Conservation (phyloP, 2,888 invertebrate species). For the Drosophila yooni region DNA sequence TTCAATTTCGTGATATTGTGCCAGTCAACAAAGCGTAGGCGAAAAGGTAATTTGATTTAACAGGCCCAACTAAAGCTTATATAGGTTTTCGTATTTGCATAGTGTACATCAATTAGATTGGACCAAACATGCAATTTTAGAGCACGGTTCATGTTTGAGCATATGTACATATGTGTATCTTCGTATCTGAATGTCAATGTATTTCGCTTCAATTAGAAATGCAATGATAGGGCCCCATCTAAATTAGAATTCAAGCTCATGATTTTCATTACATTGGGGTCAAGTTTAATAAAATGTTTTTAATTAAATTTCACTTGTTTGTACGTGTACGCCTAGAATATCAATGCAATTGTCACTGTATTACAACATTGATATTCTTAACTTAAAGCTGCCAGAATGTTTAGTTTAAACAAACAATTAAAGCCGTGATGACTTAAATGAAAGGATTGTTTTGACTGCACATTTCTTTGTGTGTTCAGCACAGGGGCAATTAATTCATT, state of each 20-base stretch:
- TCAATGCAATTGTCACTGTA: neutral
- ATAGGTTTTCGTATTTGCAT: conserved; percentile 46
- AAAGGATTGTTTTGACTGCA: conserved; percentile 6
- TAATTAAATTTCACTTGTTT: neutral
- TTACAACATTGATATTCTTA: neutral
- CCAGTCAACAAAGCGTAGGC: conserved; percentile 28
- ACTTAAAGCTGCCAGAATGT: neutral
- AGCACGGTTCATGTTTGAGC: neutral
- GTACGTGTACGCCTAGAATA: neutral
- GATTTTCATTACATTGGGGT: neutral
- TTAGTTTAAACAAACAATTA: conserved; percentile 1
- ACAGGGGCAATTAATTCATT: conserved; percentile 72
- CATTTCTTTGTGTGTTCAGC: conserved; percentile 3
- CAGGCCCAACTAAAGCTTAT: conserved; percentile 37
- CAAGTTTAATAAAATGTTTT: neutral
- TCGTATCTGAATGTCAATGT: neutral
- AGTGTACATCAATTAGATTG: conserved; percentile 41
- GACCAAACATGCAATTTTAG: conserved; percentile 31
- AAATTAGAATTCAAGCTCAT: conserved; percentile 4
- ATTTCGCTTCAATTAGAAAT: conserved; percentile 19
- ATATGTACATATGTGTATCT: neutral
- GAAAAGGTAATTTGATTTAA: conserved; percentile 75
- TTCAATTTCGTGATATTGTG: conserved; percentile 66
- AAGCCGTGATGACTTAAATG: conserved; percentile 4
- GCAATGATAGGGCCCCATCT: neutral